phyloP scores from a whole-genome alignment of 1,140 invertebrate genomes.

The Heliconius hermathena region DNA sequence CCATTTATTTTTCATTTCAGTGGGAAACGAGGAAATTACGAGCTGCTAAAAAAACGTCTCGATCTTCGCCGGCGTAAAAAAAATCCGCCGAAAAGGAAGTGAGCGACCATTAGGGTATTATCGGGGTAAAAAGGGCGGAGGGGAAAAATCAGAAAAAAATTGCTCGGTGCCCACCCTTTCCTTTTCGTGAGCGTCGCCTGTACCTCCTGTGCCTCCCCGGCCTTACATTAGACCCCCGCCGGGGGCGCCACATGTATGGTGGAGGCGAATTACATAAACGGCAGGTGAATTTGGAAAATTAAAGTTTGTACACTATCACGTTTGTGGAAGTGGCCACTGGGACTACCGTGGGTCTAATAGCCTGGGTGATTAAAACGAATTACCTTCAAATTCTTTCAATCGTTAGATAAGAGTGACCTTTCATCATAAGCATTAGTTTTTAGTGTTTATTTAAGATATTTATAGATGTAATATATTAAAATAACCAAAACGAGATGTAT shows the following conservation, averaged over 20 bases:
- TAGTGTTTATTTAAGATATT: no score
- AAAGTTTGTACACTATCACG: constrained; percentile 66
- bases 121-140: constrained; percentile 74
- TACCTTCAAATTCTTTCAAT: constrained; percentile 4
- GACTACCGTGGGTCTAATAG: constrained; percentile 43
- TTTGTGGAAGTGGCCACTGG: constrained; percentile 44
- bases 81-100: constrained; percentile 79
- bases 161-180: constrained; percentile 74
- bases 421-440: background rate
- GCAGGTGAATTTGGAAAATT: constrained; percentile 80
- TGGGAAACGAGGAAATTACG: constrained; percentile 76
- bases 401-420: background rate
- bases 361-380: constrained; percentile 25
- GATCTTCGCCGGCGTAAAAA: constrained; percentile 73
- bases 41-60: constrained; percentile 77
- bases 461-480: no score
- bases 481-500: no score
- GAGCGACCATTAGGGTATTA: constrained; percentile 80
- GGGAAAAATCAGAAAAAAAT: constrained; percentile 80
- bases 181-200: constrained; percentile 77
- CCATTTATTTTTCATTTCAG: constrained; percentile 75
- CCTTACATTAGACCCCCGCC: constrained; percentile 71
- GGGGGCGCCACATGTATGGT: constrained; percentile 70
- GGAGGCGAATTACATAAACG: constrained; percentile 75
- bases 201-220: constrained; percentile 47